Base-by-base conservation (phyloP, 2,113 vertebrate genomes). In the Egretta garzetta region DNA sequence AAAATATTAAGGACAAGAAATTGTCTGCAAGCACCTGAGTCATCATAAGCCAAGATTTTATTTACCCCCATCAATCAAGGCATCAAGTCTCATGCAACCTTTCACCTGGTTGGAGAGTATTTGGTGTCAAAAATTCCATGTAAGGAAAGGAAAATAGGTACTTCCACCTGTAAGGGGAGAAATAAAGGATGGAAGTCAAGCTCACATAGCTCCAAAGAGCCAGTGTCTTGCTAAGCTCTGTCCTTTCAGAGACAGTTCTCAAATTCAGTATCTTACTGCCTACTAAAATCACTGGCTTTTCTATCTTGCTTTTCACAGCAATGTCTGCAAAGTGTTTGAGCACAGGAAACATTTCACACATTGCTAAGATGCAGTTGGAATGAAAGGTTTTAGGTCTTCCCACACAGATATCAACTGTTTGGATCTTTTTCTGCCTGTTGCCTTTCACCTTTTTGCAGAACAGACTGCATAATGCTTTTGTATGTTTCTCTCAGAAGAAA, bases 1-100 rank as follows among this genome's bases (percentile, higher is more conserved):
- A 96, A 96, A 97, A 97, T 97, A 91, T 87, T 96, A 94, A 93
- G 72, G 83, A 83, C 70, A 23, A 91, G 93, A 95, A 96, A 96
- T 91, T 76, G 3, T 95, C 82, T 91, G 67, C 77, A 96, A 96
- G 81, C 83, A 96, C 39, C 92, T 97, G 67, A 96, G 90, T 97
- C 92, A 97, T 91, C 80, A 86, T 59, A 68, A 96, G 30, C 55
- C 14, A 50, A 96, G 94, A 55, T 73, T 96, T 97, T 97, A 77
- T 96, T 97, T 92, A 93, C 80, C 30, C 49, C 30, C 56, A 91
- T 16, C 47, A 86, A 71, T 66, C 52, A 88, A 93, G 91, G 64
- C 71, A 73, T 22, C 83, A 93, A 83, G 21, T 43, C 27, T 88
- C 76, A 92, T 5, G 20, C 10, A 72, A 37, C 73, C 6, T 35